Conservation (phyloP, 1,140 invertebrate species). For the Euglossa dilemma region DNA sequence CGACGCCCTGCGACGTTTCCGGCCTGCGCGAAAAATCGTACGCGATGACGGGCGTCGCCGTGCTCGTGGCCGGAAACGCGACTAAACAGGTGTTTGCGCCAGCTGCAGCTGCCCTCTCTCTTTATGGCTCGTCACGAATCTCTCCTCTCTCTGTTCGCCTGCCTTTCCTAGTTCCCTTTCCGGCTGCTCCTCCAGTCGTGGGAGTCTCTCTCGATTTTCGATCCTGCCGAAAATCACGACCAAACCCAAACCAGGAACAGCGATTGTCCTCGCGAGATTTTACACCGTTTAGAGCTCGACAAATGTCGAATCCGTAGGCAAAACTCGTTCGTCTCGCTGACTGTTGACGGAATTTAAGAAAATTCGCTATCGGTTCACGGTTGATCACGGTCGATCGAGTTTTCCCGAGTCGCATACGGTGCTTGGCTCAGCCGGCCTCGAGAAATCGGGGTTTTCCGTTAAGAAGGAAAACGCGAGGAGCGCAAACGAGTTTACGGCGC, state of each 20-base stretch:
- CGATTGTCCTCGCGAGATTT: not conserved
- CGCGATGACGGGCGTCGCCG: not conserved
- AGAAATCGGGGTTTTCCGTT: too few relatives aligned
- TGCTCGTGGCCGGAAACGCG: slow-evolving; percentile 53
- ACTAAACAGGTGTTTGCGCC: slow-evolving; percentile 65
- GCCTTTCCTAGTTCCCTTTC: not conserved
- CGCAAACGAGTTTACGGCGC: too few relatives aligned
- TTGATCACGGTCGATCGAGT: too few relatives aligned
- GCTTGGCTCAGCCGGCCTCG: too few relatives aligned
- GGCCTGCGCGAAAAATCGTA: slow-evolving; percentile 6
- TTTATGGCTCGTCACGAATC: slow-evolving; percentile 43
- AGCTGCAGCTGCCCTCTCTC: slow-evolving; percentile 49
- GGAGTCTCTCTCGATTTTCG: slow-evolving; percentile 19
- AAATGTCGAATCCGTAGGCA: too few relatives aligned
- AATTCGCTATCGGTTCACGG: too few relatives aligned
- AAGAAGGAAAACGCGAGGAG: too few relatives aligned
- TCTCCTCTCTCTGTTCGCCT: slow-evolving; percentile 22
- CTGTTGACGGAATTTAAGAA: too few relatives aligned
- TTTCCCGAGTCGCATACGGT: too few relatives aligned
- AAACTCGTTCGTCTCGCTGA: too few relatives aligned
- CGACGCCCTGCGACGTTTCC: slow-evolving; percentile 12
- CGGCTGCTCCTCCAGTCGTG: slow-evolving; percentile 42
- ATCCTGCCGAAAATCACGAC: not conserved
- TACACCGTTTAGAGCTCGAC: not conserved
- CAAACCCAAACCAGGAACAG: too few relatives aligned